Conservation (phyloP, 2,797 vertebrate genomes). For the Tangara arthus region DNA sequence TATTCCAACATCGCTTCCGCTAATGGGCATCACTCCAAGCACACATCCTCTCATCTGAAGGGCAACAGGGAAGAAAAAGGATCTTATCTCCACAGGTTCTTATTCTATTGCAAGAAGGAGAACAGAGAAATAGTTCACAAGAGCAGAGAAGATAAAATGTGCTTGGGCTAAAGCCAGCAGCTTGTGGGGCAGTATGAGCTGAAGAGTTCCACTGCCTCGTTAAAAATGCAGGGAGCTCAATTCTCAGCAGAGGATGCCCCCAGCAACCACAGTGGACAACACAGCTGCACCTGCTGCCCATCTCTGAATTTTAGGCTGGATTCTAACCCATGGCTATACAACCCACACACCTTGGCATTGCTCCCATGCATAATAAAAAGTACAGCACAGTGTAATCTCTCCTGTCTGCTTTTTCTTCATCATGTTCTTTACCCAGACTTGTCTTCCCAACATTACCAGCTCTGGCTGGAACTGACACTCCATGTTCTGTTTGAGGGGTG, state of each 20-base stretch:
- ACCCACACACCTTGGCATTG: background rate
- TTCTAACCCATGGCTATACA: background rate
- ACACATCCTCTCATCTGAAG: background rate
- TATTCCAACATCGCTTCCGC: fast-evolving
- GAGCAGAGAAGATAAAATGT: background rate
- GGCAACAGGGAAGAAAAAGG: background rate
- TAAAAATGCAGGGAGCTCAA: background rate
- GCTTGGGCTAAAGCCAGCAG: background rate
- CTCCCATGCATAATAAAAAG: background rate
- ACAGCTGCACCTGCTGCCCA: background rate
- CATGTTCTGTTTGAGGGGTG: background rate
- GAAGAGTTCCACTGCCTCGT: background rate
- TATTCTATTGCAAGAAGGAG: background rate
- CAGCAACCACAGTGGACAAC: background rate
- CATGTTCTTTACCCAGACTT: background rate
- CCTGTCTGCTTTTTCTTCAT: background rate
- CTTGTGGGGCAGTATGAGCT: background rate
- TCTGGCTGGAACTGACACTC: background rate
- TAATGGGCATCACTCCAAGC: background rate
- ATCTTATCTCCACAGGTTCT: background rate
- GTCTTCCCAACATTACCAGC: background rate
- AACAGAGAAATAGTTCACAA: background rate
- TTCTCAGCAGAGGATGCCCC: background rate
- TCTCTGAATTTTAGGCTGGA: background rate
- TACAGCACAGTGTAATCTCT: background rate